Base-by-base conservation (phyloP, 64 coral and sea anemone species). In the Montipora sp. region DNA sequence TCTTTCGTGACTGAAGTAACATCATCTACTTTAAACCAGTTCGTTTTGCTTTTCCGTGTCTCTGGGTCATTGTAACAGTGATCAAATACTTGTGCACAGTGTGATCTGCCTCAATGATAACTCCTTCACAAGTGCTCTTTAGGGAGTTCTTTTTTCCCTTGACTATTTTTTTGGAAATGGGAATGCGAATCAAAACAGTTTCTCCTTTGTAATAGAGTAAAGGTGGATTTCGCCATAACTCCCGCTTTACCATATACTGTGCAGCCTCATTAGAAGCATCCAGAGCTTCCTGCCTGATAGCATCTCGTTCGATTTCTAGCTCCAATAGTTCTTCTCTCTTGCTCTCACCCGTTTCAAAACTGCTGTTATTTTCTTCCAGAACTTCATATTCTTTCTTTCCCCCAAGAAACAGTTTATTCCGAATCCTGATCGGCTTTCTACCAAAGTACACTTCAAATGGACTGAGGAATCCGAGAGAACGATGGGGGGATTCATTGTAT, bases 371-470 rank as follows among this genome's bases (percentile, higher is more conserved):
- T 67, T 20, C 63, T 19, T 67, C 63, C 0, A 15, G 63, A 67
- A 67, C 63, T 19, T 67, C 63, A 67, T 16, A 67, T 16, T 67
- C 63, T 15, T 67, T 67, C 63, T 67, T 67, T 67, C 63, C 63
- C 12, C 63, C 63, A 14, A 67, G 12, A 67, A 14, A 19, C 63
- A 67, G 63, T 67, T 67, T 67, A 8, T 14, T 67, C 12, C 63
- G 63, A 67, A 12, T 5, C 8, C 7, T 67, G 12, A 15, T 67
- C 16, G 18, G 63, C 63, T 67, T 67, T n/a, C 83, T 3, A 19
- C 83, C 83, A 19, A 20, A 71, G 47, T 72, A 87, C 10, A 87
- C 43, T 74, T 87, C 83, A 74, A 87, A 87, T 3, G 83, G 83
- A 4, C 45, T 13, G 2, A 50, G 44, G 7, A 72, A 19, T 2